Conservation (phyloP, 2,113 vertebrate species). For the Cygnus buccinator region DNA sequence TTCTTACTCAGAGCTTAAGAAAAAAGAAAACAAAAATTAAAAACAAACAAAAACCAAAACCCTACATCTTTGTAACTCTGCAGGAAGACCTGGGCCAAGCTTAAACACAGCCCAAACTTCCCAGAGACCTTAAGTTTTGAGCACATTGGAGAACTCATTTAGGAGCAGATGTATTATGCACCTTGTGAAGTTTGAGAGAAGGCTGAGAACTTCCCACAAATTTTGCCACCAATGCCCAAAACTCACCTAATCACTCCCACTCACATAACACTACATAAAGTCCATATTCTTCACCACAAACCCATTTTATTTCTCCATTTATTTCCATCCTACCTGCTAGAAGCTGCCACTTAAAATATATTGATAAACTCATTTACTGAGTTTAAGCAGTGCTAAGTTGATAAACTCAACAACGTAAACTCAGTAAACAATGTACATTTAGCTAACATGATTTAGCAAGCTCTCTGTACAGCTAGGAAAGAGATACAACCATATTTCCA, state of each 20-base stretch:
- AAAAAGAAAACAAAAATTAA: not conserved
- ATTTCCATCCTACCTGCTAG: not conserved
- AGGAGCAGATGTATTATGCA: not conserved
- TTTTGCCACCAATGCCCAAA: not conserved
- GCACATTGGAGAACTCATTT: not conserved
- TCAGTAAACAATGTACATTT: not conserved
- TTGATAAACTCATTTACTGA: no score
- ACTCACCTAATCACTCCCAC: not conserved
- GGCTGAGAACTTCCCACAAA: not conserved
- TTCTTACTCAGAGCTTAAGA: not conserved
- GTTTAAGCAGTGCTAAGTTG: not conserved
- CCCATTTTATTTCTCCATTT: not conserved
- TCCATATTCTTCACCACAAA: not conserved
- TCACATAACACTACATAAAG: not conserved
- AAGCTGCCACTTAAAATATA: slow-evolving; percentile 15
- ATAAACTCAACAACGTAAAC: slow-evolving; percentile 5
- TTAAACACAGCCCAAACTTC: not conserved
- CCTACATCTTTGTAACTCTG: not conserved
- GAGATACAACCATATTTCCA: not conserved
- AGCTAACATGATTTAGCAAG: slow-evolving; percentile 19
- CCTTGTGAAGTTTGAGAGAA: not conserved
- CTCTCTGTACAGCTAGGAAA: slow-evolving; percentile 19
- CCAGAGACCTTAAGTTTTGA: not conserved
- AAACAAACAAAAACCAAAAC: not conserved
- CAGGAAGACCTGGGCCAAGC: not conserved